These are phyloP conservation scores for Dasyornis broadbenti DNA, from an alignment of 2,113 vertebrate genomes.

Conservation along the genomic window DNA sequence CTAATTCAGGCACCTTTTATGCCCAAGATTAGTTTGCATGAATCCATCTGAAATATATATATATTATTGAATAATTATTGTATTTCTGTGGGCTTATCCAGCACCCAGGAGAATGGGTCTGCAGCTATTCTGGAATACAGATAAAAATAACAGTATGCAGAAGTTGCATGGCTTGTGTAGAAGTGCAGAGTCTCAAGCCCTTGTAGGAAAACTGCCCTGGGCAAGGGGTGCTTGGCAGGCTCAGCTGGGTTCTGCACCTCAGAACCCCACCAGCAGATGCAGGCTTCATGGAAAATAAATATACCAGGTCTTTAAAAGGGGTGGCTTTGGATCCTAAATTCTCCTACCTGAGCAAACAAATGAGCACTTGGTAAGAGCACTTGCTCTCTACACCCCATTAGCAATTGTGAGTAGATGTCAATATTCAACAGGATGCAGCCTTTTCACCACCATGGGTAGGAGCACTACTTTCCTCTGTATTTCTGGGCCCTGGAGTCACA, in stretches of 20 bases:
- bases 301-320: not conserved
- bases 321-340: not conserved
- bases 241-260: not conserved
- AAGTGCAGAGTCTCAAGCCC: not conserved
- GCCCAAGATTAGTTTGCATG: not conserved
- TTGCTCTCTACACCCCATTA: not conserved
- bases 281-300: not conserved
- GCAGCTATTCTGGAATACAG: not conserved
- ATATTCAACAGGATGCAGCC: not conserved
- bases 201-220: not conserved
- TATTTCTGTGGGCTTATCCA: not conserved
- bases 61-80: not conserved
- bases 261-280: not conserved
- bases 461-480: not conserved
- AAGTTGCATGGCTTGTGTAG: not conserved
- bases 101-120: not conserved
- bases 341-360: not conserved
- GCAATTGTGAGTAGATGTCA: not conserved
- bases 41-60: not conserved
- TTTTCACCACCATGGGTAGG: not conserved
- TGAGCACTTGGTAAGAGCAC: not conserved
- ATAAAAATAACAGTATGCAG: not conserved
- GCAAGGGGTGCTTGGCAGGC: not conserved
- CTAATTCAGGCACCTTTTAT: not conserved
- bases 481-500: not conserved